Evolutionary conservation across 2,888 invertebrate genomes (phyloP), one percentile per base, ranked within the genome.

Genomic region (Agrenia bidenticulata): DNA sequence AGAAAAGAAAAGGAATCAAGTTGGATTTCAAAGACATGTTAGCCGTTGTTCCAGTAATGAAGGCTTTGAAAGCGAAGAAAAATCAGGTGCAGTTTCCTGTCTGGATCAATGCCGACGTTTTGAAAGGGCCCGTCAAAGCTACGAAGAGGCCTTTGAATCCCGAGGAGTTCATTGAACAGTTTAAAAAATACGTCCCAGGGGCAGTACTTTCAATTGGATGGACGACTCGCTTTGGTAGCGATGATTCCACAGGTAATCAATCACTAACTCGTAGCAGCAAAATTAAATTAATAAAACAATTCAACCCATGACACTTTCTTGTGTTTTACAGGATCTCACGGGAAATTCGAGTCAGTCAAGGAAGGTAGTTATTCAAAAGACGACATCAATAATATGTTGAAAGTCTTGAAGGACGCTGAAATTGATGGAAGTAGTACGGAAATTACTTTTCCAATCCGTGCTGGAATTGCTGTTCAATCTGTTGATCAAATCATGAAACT

Each of bases 21-120:
- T 81, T 95, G 51, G 94, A 94, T 80, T 94, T 94, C 78, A 94
- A 94, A 80, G 84, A 85, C 1, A 86, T 88, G 50, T 88, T 88
- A 53, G 90, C 88, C 0, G 89, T 82, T 1, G 79, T 80, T 66
- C 78, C 80, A 1, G 79, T 79, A n/a, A 75, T 82, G 1, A 75
- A 79, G 66, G 76, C 78, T 49, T 39, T 76, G 19, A 56, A 63
- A 11, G 45, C 50, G 4, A 55, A 45, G n/a, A 15, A 61, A n/a
- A 51, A 60, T 21, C 42, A 60, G 9, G 81, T 87, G 74, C 82
- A 80, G 0, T 87, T 87, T 77, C 92, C 92, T 0, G 78, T 94
- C 2, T 92, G 92, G 90, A 79, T 94, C 64, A 94, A 94, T 79
- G 93, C 94, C 0, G 94, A 94, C 79, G 90, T 94, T 71, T 80